These are phyloP conservation scores for Alloscopus bannaensis DNA, from an alignment of 2,888 invertebrate genomes.

Conservation along the genomic window DNA sequence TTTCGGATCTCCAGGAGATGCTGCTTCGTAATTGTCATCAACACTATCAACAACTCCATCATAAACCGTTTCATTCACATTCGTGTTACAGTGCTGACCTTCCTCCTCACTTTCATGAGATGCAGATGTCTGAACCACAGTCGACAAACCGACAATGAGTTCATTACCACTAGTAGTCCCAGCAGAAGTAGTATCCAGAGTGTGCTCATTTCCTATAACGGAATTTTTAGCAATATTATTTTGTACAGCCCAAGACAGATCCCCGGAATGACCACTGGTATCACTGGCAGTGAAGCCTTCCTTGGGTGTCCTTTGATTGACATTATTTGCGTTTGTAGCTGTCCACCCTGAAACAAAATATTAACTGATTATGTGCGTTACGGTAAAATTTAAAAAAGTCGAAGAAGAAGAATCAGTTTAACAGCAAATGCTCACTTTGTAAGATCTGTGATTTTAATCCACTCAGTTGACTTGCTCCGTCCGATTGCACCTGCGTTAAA, in stretches of 20 bases:
- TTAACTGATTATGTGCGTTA: background rate
- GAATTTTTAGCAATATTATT: slow-evolving; percentile 19
- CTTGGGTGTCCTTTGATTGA: slow-evolving; percentile 8
- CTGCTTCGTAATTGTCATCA: background rate
- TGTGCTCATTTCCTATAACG: background rate
- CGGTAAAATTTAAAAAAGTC: background rate
- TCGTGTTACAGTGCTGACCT: no score
- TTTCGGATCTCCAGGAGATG: no score
- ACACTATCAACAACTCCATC: slow-evolving; percentile 1
- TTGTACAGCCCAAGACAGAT: slow-evolving; percentile 20
- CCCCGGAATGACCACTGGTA: background rate
- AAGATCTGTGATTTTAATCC: slow-evolving; percentile 34
- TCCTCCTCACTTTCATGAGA: no score
- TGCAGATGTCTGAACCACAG: no score
- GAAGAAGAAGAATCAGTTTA: background rate
- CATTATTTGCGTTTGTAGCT: background rate
- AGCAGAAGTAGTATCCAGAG: no score
- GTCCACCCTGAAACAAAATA: slow-evolving; percentile 30
- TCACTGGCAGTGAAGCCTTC: slow-evolving; percentile 12
- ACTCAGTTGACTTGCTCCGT: slow-evolving; percentile 39
- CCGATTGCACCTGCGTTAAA: slow-evolving; percentile 41
- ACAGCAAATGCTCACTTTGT: slow-evolving; percentile 30
- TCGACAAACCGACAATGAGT: no score
- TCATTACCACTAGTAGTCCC: no score
- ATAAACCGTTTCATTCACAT: no score